phyloP scores from a whole-genome alignment of 2,113 vertebrate species.

The Onychostruthus taczanowskii region DNA sequence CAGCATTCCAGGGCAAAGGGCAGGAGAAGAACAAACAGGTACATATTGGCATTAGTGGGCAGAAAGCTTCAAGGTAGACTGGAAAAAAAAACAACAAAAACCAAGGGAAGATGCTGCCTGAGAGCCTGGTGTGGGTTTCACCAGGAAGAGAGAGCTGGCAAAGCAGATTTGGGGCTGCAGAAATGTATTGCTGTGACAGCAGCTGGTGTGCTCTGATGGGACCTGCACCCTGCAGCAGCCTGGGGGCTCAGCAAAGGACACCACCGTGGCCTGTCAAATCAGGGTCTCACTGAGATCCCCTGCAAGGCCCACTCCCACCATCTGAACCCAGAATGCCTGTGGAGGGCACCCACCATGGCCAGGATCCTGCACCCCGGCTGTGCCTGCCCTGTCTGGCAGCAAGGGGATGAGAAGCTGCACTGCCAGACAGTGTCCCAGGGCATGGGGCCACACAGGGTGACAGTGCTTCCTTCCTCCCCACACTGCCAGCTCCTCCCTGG shows the following conservation, averaged over 20 bases:
- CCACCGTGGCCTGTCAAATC: not conserved
- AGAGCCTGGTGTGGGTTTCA: not conserved
- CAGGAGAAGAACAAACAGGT: constrained; percentile 20
- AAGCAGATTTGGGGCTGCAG: not conserved
- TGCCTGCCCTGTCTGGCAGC: not conserved
- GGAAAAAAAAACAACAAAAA: not conserved
- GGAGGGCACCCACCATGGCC: rapidly evolving
- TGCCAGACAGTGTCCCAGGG: not conserved
- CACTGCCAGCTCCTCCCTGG: not conserved
- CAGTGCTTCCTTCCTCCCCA: not conserved
- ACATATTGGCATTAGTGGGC: not conserved
- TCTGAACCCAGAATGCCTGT: not conserved
- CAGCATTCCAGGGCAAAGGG: not conserved
- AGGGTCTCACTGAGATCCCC: not conserved
- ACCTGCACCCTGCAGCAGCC: not conserved
- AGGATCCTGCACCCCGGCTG: rapidly evolving
- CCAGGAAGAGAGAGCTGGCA: not conserved
- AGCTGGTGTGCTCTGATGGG: not conserved
- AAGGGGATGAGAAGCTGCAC: not conserved
- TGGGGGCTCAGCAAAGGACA: not conserved
- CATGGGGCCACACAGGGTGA: not conserved
- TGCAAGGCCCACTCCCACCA: rapidly evolving
- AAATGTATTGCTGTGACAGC: rapidly evolving
- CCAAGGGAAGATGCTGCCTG: not conserved
- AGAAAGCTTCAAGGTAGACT: not conserved